Conservation (phyloP, 2,888 invertebrate species). For the Hirtodrosophila trivittata region DNA sequence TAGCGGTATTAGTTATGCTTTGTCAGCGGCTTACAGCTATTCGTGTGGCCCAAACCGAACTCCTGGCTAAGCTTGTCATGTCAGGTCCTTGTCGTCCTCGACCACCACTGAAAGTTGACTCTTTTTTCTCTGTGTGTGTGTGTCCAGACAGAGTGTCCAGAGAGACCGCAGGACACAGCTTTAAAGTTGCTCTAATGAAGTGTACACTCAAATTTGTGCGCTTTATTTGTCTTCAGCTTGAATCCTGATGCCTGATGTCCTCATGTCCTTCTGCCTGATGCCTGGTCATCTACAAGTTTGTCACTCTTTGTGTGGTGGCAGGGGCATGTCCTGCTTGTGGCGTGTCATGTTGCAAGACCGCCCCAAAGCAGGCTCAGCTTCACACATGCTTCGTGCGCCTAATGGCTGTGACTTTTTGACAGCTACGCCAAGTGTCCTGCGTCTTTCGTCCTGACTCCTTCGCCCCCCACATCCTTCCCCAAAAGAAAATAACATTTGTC, state of each 20-base stretch:
- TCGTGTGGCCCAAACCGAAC: neutral
- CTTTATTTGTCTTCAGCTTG: neutral
- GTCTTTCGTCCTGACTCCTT: slow-evolving; percentile 39
- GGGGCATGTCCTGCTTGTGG: neutral
- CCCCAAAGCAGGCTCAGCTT: slow-evolving; percentile 9
- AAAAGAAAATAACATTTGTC: slow-evolving; percentile 29
- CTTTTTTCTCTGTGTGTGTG: slow-evolving; percentile 5
- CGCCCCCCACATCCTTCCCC: slow-evolving; percentile 11
- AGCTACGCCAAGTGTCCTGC: slow-evolving; percentile 56
- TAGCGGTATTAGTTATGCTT: slow-evolving; percentile 75
- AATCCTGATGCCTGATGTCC: slow-evolving; percentile 24
- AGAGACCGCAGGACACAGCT: slow-evolving; percentile 10
- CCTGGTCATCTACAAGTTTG: slow-evolving; percentile 42
- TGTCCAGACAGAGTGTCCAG: slow-evolving; percentile 2
- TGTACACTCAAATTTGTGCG: slow-evolving; percentile 15
- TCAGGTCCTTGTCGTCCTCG: slow-evolving; percentile 34
- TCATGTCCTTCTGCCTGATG: slow-evolving; percentile 19
- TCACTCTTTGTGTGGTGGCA: slow-evolving; percentile 31
- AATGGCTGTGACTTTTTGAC: slow-evolving; percentile 81
- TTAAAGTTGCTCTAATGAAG: slow-evolving; percentile 53
- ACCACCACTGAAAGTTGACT: neutral
- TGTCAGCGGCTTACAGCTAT: slow-evolving; percentile 71
- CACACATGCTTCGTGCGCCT: slow-evolving; percentile 50
- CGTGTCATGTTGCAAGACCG: slow-evolving; percentile 16
- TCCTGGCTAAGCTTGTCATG: slow-evolving; percentile 57